Conservation (phyloP, 2,113 vertebrate genomes). For the Stictonetta naevosa region DNA sequence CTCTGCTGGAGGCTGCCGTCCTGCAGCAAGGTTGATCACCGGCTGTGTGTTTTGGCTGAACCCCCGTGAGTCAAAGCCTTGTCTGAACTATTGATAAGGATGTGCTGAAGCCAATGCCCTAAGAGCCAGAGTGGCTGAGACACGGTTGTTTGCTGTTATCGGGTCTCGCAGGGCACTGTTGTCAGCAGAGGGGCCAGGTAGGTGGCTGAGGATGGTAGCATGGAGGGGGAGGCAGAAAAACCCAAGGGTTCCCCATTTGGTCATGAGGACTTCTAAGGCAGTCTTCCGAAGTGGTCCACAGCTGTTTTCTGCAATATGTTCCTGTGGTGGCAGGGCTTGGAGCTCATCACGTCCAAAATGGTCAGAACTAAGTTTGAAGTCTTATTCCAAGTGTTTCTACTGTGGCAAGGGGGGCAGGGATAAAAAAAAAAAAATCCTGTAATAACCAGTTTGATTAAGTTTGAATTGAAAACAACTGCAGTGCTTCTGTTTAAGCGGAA, state of each 20-base stretch:
- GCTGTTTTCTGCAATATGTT: background rate
- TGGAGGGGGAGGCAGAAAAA: background rate
- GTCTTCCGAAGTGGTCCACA: background rate
- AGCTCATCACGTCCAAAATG: too few species aligned
- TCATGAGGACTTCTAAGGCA: rapidly evolving
- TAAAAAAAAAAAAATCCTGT: background rate
- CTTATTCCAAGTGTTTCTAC: background rate
- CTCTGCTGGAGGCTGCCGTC: background rate
- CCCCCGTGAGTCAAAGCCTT: background rate
- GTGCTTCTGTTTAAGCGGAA: background rate
- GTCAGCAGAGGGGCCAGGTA: background rate
- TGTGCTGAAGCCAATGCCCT: background rate
- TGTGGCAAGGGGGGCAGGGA: rapidly evolving
- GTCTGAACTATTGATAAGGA: background rate
- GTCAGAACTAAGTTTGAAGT: background rate
- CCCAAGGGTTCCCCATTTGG: background rate
- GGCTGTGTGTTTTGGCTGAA: background rate
- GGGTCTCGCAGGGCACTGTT: rapidly evolving
- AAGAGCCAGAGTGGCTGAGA: background rate
- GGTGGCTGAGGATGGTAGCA: background rate
- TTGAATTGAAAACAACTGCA: background rate
- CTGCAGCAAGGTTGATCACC: background rate
- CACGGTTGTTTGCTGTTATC: background rate
- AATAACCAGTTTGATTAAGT: background rate
- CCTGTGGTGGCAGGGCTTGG: background rate